phyloP scores from a whole-genome alignment of 2,888 invertebrate genomes.

The Xestia c-nigrum region DNA sequence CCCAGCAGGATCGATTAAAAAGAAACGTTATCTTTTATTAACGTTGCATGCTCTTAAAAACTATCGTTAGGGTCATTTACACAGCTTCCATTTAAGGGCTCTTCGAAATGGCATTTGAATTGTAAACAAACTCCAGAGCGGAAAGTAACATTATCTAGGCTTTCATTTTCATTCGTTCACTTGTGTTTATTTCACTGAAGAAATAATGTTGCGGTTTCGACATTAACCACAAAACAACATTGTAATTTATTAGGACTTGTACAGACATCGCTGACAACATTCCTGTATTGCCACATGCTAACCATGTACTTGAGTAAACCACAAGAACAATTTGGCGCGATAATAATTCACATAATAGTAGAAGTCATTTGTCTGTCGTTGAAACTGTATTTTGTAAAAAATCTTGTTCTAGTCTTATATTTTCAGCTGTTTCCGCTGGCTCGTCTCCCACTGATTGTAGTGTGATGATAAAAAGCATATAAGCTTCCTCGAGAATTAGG shows the following conservation, averaged over 20 bases:
- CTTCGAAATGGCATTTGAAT: not conserved
- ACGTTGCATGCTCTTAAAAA: not conserved
- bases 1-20: not conserved
- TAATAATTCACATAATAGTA: not conserved
- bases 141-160: not conserved
- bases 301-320: not conserved
- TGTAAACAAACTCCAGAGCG: not conserved
- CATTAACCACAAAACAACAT: slow-evolving; percentile 44
- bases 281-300: slow-evolving; percentile 26
- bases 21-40: not conserved
- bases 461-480: not conserved
- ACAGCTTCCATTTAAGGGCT: no score
- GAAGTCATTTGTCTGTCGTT: not conserved
- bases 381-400: not conserved
- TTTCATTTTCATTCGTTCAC: slow-evolving; percentile 14
- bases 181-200: slow-evolving; percentile 36
- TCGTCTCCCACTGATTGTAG: not conserved
- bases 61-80: not conserved
- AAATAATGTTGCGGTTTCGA: slow-evolving; percentile 49
- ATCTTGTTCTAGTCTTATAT: no score
- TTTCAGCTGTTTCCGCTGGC: not conserved
- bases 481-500: not conserved
- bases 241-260: slow-evolving; percentile 37
- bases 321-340: not conserved
- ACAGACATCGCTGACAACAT: slow-evolving; percentile 5